Evolutionary conservation across 1,140 invertebrate genomes (phyloP).

Genomic region (Trachelipus rathkii): DNA sequence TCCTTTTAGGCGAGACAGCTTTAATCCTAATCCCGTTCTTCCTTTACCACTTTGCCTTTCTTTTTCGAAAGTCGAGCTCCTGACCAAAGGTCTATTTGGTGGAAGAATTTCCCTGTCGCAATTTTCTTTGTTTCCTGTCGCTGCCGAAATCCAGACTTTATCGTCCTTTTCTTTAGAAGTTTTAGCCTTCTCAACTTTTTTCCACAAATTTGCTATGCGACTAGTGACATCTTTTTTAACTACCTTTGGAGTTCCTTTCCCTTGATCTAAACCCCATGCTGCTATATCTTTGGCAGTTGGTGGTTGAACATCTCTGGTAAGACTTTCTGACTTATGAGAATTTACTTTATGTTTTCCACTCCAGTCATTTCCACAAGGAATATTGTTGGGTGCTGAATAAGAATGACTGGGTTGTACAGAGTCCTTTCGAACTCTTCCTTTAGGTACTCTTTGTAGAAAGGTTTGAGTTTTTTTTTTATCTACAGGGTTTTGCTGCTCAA

Average conservation of each 20-base stretch:
- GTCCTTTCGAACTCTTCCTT: constrained; percentile 42
- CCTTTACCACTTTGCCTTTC: constrained; percentile 27
- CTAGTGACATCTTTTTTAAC: constrained; percentile 69
- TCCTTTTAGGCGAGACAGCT: constrained; percentile 39
- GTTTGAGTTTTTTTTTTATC: constrained; percentile 46
- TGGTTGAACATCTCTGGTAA: constrained; percentile 41
- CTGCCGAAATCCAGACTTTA: constrained; percentile 60
- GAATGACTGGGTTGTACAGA: constrained; percentile 35
- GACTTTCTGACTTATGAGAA: constrained; percentile 39
- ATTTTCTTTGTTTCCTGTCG: constrained; percentile 42
- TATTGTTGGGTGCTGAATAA: constrained; percentile 32
- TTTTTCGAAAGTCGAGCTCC: constrained; percentile 66
- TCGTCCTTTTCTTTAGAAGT: constrained; percentile 57
- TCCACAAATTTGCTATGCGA: constrained; percentile 84
- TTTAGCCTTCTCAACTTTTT: constrained; percentile 67
- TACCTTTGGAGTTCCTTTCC: constrained; percentile 44
- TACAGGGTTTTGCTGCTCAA: constrained; percentile 41
- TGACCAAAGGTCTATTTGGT: constrained; percentile 53
- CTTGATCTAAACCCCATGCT: constrained; percentile 51
- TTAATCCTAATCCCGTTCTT: constrained; percentile 36
- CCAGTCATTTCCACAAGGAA: not conserved
- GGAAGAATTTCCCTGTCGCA: constrained; percentile 30
- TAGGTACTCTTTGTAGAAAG: constrained; percentile 36
- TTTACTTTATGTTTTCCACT: not conserved
- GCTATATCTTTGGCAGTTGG: constrained; percentile 40